Evolutionary conservation across 2,888 invertebrate species (phyloP).

Genomic region (Lottia scabra): DNA sequence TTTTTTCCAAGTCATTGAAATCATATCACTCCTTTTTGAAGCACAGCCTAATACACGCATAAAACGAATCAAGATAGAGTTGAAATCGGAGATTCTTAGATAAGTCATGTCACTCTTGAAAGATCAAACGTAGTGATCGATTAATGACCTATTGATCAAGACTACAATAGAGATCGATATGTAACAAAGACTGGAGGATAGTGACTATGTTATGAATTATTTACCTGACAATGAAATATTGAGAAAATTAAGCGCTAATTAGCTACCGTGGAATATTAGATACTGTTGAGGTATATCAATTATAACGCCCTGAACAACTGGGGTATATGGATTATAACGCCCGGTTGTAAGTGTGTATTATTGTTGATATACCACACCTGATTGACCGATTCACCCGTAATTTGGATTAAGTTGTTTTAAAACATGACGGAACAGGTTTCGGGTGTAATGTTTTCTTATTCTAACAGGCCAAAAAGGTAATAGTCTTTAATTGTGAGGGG

Average conservation of each 20-base stretch:
- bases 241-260: background rate
- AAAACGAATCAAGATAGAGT: too few species aligned
- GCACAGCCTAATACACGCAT: too few species aligned
- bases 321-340: background rate
- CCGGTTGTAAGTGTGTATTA: background rate
- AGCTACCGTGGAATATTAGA: background rate
- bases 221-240: background rate
- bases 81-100: too few species aligned
- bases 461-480: slow-evolving; percentile 9
- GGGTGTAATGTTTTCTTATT: slow-evolving; percentile 29
- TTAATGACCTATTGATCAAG: too few species aligned
- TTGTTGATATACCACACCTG: background rate
- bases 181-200: background rate
- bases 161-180: too few species aligned
- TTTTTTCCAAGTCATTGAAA: too few species aligned
- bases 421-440: slow-evolving; percentile 28
- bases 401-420: background rate
- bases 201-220: slow-evolving; percentile 3
- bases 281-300: too few species aligned
- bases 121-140: too few species aligned
- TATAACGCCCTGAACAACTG: too few species aligned
- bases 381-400: background rate
- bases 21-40: too few species aligned
- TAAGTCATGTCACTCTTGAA: too few species aligned
- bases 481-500: background rate